Evolutionary conservation across 1,140 invertebrate species (phyloP), one percentile per base, ranked within the genome.

Genomic region (Homalodisca vitripennis): DNA sequence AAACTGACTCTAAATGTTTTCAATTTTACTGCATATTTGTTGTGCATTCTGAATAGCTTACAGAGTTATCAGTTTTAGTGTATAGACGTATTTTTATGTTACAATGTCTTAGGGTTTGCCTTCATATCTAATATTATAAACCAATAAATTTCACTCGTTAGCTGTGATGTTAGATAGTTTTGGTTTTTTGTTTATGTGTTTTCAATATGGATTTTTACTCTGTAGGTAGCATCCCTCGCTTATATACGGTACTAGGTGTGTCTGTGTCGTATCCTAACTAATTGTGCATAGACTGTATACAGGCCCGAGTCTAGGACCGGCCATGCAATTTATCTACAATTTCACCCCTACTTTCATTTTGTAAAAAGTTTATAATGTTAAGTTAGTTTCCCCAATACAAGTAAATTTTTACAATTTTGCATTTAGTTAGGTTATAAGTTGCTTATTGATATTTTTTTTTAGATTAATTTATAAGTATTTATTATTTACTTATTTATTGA

Each of bases 1-100:
- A 46, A 66, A 66, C 63, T 60, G 63, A 66, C 63, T 66, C 63
- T 66, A 66, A 66, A 66, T 66, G 63, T 66, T 66, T 66, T 66
- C 63, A 17, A 66, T 66, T 66, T 66, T 66, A 66, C 41, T 29
- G 63, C 63, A 47, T 66, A 46, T 66, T 66, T 47, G 63, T 66
- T 66, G 63, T 66, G 63, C 63, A 46, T 46, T 66, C 63, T 66
- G 41, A 47, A 47, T 66, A 46, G 63, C 63, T 66, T 66, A 66
- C 30, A 46, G 41, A 41, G n/a, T 17, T 26, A 66, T 66, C 24
- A 27, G 41, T 66, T 66, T 66, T 66, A 66, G 63, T 47, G 34
- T n/a, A 13, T 66, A 66, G 63, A 24, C 20, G 13, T 41, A 34
- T 60, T 60, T 60, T 64, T 64, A 10, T 41, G 17, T 66, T 46